Evolutionary conservation across 2,113 vertebrate genomes (phyloP), one percentile per base, ranked within the genome.

Genomic region (Lynx canadensis): DNA sequence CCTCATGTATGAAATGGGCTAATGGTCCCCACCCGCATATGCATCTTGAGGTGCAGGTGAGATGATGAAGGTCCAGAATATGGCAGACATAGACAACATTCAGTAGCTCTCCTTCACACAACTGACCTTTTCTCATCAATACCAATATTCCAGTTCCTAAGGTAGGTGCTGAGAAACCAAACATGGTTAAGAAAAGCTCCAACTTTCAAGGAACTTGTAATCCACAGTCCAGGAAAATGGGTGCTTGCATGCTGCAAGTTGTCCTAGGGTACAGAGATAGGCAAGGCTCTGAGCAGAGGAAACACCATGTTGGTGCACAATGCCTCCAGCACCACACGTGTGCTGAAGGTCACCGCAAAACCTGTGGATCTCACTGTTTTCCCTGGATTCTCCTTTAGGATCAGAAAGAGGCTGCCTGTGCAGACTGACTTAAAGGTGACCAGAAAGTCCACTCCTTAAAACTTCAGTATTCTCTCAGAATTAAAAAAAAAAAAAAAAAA

Each of bases 1-100:
- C 41, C 41, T 48, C 16, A 14, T 21, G 27, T 57, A 27, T 60
- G 10, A 5, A n/a, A 50, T 7, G 18, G 12, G 2, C 21, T 25
- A 2, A n/a, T 23, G 21, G 21, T 4, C 5, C 33, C 15, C 27
- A 3, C 3, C 2, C 14, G 1, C 2, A n/a, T 5, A 36, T 10
- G 0, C 19, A 9, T 52, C 18, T 6, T n/a, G 45, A 11, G 27
- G 14, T 52, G 16, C 11, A 36, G 8, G 10, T n/a, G 14, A 71
- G 52, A 31, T 41, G 31, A 29, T 33, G 0, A 36, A 45, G 33
- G 18, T 14, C 63, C 31, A 15, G 27, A 9, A 10, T 7, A 23
- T 6, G 9, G 21, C 5, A 87, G 48, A 18, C 4, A 7, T 15
- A 9, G 31, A 38, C 27, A 38, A n/a, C 10, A 18, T 50, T n/a